phyloP scores from a whole-genome alignment of 1,140 invertebrate genomes.

The Zaprionus africanus region DNA sequence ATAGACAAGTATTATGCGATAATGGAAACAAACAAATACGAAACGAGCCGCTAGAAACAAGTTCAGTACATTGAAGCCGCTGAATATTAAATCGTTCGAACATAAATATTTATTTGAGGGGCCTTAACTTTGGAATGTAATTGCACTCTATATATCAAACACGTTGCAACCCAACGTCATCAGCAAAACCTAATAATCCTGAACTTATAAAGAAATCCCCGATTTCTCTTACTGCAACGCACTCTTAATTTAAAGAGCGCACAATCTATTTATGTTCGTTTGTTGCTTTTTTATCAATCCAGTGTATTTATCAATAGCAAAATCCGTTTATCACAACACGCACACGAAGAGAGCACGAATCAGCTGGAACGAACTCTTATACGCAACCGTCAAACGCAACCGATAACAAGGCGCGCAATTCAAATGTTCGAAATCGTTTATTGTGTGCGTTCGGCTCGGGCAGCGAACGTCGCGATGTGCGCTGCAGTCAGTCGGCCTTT shows the following conservation, averaged over 20 bases:
- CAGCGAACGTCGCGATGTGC: background rate
- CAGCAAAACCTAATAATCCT: background rate
- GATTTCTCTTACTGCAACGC: conserved; percentile 5
- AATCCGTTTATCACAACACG: background rate
- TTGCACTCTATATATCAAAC: background rate
- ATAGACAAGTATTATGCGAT: background rate
- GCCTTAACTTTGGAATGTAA: background rate
- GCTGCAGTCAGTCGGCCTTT: conserved; percentile 58
- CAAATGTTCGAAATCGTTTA: conserved; percentile 13
- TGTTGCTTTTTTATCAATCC: conserved; percentile 8
- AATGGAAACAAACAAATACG: conserved; percentile 2
- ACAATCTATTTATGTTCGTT: background rate
- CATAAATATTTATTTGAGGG: conserved; percentile 8
- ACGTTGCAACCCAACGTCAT: conserved; percentile 9
- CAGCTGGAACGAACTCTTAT: conserved; percentile 14
- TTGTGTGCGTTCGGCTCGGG: background rate
- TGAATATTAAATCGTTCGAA: background rate
- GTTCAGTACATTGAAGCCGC: background rate
- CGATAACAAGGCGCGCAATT: conserved; percentile 40
- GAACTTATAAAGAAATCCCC: background rate
- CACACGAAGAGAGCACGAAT: conserved; percentile 19
- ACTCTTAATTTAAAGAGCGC: background rate
- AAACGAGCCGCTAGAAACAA: background rate
- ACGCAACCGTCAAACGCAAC: conserved; percentile 13
- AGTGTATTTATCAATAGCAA: conserved; percentile 7